Base-by-base conservation (phyloP, 2,797 vertebrate species). In the Chaetophractus vellerosus region DNA sequence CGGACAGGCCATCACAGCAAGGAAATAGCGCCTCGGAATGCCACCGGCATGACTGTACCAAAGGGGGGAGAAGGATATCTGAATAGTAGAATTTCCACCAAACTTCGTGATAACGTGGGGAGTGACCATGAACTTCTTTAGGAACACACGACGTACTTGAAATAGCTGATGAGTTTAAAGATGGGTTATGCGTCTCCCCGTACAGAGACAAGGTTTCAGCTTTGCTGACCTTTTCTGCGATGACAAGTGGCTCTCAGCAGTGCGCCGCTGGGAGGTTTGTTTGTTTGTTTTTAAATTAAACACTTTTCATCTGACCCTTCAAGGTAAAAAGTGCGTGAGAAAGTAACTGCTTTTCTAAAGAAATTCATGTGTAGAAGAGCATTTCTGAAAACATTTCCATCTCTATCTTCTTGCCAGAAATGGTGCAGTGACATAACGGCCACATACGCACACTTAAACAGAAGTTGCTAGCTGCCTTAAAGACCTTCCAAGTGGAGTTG, bases 291-390 rank as follows among this genome's bases (percentile, higher is more conserved):
- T 3, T 52, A 71, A 93, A 68, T 38, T 8, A 90, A 92, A 38
- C 50, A 87, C 61, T 78, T 41, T 72, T 75, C 59, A 80, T 93
- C 72, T 83, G 87, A 80, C 79, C 76, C 79, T 83, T 93, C 50
- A 55, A 86, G 59, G 59, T 76, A 59, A 86, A 94, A 33, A 61
- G 9, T 64, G 23, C 79, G 78, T 38, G 69, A 52, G 28, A 88
- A 87, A 83, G 26, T 83, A 55, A 63, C 83, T 66, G 26, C 55
- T 95, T 95, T 80, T 66, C 78, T 45, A 66, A 90, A 88, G 33
- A 89, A 78, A 90, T 14, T 57, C 55, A 41, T n/a, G 57, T 24
- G 24, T 16, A 31, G 26, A 81, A 59, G 63, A 76, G 33, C 6
- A 16, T 79, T 91, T 93, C 66, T 31, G 0, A 83, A 93, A 92